Evolutionary conservation across 1,140 invertebrate genomes (phyloP).

Genomic region (Drosophila melanica): DNA sequence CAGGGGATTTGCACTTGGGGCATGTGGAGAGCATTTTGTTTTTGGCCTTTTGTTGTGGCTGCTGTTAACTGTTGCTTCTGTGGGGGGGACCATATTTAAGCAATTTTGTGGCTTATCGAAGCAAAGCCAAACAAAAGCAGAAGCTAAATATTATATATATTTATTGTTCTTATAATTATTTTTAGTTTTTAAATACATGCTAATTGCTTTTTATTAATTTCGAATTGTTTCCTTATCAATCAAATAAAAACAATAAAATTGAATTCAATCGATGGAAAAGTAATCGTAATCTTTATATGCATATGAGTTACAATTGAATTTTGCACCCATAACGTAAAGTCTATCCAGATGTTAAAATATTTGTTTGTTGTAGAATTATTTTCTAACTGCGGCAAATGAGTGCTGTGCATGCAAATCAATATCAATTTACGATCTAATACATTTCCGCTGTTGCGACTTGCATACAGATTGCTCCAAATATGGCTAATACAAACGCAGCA

Average conservation of each 20-base stretch:
- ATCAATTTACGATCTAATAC: slow-evolving; percentile 48
- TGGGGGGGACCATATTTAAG: background rate
- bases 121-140: too few species aligned
- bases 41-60: slow-evolving; percentile 13
- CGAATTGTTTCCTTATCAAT: background rate
- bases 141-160: too few species aligned
- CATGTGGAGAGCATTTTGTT: slow-evolving; percentile 18
- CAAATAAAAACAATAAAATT: background rate
- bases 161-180: background rate
- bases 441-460: slow-evolving; percentile 49
- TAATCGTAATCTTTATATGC: slow-evolving; percentile 4
- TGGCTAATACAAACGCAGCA: slow-evolving; percentile 24
- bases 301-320: slow-evolving; percentile 1
- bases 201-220: background rate
- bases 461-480: slow-evolving; percentile 46
- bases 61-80: slow-evolving; percentile 37
- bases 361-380: slow-evolving; percentile 3
- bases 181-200: background rate
- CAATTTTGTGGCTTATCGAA: slow-evolving; percentile 34
- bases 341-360: slow-evolving; percentile 1
- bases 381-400: slow-evolving; percentile 15
- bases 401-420: slow-evolving; percentile 45
- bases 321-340: background rate
- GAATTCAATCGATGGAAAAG: background rate
- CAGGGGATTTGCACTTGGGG: slow-evolving; percentile 70